phyloP scores from a whole-genome alignment of 2,113 vertebrate genomes.

The Perca flavescens region DNA sequence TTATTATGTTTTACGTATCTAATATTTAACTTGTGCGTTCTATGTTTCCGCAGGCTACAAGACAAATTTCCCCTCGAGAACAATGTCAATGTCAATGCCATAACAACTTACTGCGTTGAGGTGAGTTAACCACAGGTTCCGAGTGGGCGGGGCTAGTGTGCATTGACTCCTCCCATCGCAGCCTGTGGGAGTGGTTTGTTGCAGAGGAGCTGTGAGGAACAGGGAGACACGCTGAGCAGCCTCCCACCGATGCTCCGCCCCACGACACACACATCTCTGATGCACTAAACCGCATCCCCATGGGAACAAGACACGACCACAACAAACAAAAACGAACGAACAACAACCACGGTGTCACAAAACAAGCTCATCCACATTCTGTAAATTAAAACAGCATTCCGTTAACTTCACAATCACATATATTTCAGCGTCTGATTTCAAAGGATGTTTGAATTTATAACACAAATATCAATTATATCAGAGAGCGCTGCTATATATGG shows the following conservation, averaged over 20 bases:
- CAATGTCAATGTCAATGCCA: not conserved
- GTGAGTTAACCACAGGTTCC: conserved; percentile 80
- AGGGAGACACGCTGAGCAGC: conserved; percentile 88
- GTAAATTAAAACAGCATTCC: conserved; percentile 47
- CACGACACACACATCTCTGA: conserved; percentile 83
- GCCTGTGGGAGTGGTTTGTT: conserved; percentile 81
- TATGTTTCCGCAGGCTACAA: not conserved
- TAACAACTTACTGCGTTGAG: conserved; percentile 84
- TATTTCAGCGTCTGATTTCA: conserved; percentile 65
- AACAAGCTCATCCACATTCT: conserved; percentile 67
- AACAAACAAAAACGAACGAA: conserved; percentile 64
- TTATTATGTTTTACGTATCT: not conserved
- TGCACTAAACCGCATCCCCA: conserved; percentile 75
- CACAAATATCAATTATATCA: conserved; percentile 29
- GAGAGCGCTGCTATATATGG: conserved; percentile 69
- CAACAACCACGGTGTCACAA: conserved; percentile 72
- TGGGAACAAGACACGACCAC: conserved; percentile 60
- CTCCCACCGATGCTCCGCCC: conserved; percentile 78
- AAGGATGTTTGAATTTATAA: not conserved
- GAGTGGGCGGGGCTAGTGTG: conserved; percentile 81
- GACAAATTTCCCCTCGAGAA: not conserved
- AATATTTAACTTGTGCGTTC: not conserved
- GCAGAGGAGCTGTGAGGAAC: conserved; percentile 88
- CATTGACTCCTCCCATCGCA: conserved; percentile 82
- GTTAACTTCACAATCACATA: conserved; percentile 56